Percentiles rank a stretch among this genome's conserved stretches.
Evolutionary conservation across 2,113 vertebrate genomes (phyloP).

Genomic region (Centropus unirufus): DNA sequence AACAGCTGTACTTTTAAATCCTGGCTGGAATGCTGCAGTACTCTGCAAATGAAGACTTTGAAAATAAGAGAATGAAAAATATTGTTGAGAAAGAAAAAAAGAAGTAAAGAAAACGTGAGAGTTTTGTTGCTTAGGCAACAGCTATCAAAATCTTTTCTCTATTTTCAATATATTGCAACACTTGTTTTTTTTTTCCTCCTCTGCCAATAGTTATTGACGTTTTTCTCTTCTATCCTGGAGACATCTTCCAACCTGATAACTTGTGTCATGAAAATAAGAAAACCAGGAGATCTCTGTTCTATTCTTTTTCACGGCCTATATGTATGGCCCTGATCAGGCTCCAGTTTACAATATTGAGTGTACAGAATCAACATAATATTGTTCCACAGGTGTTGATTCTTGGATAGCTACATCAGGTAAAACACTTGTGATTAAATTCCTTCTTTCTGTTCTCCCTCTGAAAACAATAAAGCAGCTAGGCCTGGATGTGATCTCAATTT

Average conservation of each 20-base stretch:
- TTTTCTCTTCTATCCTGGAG: neutral
- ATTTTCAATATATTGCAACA: neutral
- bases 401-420: neutral
- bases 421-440: neutral
- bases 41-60: neutral
- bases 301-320: neutral
- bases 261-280: neutral
- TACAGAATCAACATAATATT: fast-evolving
- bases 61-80: neutral
- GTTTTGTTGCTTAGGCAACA: neutral
- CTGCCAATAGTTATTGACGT: neutral
- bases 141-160: neutral
- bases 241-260: neutral
- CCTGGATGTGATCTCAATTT: neutral
- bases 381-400: neutral
- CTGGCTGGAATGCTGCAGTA: neutral
- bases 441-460: neutral
- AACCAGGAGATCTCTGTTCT: neutral
- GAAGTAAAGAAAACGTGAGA: neutral
- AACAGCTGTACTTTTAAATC: neutral
- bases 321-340: neutral
- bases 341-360: neutral
- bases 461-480: neutral
- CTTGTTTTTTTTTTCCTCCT: neutral
- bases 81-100: neutral